Percentiles rank a stretch among this genome's conserved stretches.
These are phyloP conservation scores for Callosobruchus maculatus DNA, from an alignment of 2,888 invertebrate genomes.

Conservation along the genomic window DNA sequence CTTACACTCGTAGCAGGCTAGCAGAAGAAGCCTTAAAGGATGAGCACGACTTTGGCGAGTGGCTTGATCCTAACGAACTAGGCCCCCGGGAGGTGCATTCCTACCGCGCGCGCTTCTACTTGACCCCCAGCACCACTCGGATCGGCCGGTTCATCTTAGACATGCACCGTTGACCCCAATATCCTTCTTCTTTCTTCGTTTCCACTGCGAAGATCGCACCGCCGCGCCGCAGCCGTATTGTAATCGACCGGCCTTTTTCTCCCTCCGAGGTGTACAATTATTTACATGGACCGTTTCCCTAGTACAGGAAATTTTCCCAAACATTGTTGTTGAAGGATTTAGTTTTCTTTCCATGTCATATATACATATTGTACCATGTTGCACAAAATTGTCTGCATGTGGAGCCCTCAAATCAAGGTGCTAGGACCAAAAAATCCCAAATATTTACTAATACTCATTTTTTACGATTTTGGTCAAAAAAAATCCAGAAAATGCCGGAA, in stretches of 20 bases:
- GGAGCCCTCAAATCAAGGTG: too few relatives aligned
- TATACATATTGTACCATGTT: too few relatives aligned
- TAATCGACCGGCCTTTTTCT: conserved; percentile 7
- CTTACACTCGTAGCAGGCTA: too few relatives aligned
- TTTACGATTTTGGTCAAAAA: too few relatives aligned
- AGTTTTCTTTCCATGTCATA: too few relatives aligned
- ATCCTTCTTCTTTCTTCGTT: conserved; percentile 5
- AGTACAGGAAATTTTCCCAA: not conserved
- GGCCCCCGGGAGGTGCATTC: conserved; percentile 7
- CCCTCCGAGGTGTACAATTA: conserved; percentile 11
- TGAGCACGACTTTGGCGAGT: not conserved
- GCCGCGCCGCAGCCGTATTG: conserved; percentile 4
- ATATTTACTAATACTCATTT: too few relatives aligned
- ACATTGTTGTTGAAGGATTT: too few relatives aligned
- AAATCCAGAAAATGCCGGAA: too few relatives aligned
- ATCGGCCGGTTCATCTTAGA: conserved; percentile 8
- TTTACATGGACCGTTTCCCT: conserved; percentile 4
- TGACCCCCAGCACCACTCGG: conserved; percentile 6
- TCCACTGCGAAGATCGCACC: conserved; percentile 10
- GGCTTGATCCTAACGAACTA: not conserved
- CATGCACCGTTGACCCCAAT: conserved; percentile 13
- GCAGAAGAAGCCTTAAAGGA: not conserved
- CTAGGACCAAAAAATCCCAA: too few relatives aligned
- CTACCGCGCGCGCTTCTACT: not conserved
- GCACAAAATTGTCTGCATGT: too few relatives aligned